Base-by-base conservation (phyloP, 2,888 invertebrate genomes). In the Idaea straminata region DNA sequence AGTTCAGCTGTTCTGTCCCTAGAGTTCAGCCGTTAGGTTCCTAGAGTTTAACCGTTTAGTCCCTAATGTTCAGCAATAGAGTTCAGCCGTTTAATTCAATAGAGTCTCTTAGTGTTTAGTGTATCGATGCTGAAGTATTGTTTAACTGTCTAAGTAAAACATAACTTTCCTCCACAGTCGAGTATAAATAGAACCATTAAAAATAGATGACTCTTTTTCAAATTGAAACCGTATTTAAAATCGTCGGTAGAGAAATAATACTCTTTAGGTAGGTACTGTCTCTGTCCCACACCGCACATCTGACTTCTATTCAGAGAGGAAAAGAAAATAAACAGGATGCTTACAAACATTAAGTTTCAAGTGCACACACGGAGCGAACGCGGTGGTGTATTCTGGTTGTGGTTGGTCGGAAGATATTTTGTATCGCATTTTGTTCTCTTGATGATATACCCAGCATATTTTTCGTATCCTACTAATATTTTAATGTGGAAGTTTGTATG, bases 311-410 rank as follows among this genome's bases (percentile, higher is more conserved):
- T 70, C 69, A 71, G 71, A 67, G 72, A 76, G 74, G 67, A 69
- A 72, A 76, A 76, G 78, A 81, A 80, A 83, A 83, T 83, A 84
- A 84, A 85, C 83, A 66, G 71, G 69, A 64, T 76, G 79, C 82
- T 83, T 77, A 78, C 82, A 80, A 82, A 84, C 84, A 85, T 83
- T 82, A 82, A 81, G 80, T 84, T 82, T 81, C 81, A 79, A 84
- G 81, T 83, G 79, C 80, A 82, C 76, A 77, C 72, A 71, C 64
- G 64, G 71, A 63, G 64, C 63, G 64, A 6, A 58, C 5, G 58
- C 58, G n/a, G 5, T 0, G 58, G 58, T 58, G n/a, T 58, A 15
- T 16, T 16, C n/a, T 58, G 15, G 15, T 58, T 58, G 16, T 15
- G 15, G 15, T 15, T 58, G 6, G 58, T 58, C 58, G 5, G n/a